Conservation (phyloP, 2,888 invertebrate genomes). For the Theristus sp. region DNA sequence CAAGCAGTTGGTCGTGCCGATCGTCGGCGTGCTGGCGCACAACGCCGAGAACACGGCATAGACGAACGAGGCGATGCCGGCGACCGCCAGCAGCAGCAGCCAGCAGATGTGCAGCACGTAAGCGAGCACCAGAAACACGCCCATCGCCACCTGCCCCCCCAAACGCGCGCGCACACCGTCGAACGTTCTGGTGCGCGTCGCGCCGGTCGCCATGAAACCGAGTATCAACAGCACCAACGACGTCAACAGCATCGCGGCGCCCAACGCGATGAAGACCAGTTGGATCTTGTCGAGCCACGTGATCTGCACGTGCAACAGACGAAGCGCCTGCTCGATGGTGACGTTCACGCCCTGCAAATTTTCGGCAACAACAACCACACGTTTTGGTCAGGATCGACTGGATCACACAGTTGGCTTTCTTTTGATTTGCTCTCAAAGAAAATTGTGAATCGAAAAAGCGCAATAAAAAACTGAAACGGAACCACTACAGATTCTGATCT, state of each 20-base stretch:
- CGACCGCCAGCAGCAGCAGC: slow-evolving; percentile 40
- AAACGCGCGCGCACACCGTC: slow-evolving; percentile 65
- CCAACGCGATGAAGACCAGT: slow-evolving; percentile 44
- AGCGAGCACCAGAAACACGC: slow-evolving; percentile 59
- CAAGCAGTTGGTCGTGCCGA: slow-evolving; percentile 13
- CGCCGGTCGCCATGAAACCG: slow-evolving; percentile 78
- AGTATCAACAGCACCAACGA: slow-evolving; percentile 76
- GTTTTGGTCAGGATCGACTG: no score
- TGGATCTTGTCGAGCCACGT: slow-evolving; percentile 5
- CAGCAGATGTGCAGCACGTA: slow-evolving; percentile 64
- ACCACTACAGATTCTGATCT: no score
- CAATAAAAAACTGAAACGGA: no score
- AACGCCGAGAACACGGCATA: slow-evolving; percentile 73
- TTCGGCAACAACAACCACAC: no score
- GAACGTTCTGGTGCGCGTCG: slow-evolving; percentile 74
- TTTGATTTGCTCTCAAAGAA: no score
- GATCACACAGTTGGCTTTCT: no score
- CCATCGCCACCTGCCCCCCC: slow-evolving; percentile 58
- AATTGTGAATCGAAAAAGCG: no score
- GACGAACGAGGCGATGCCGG: slow-evolving; percentile 44
- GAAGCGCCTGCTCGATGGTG: background rate
- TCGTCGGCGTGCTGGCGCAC: slow-evolving; percentile 37
- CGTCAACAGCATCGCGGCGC: slow-evolving; percentile 71
- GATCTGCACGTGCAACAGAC: background rate
- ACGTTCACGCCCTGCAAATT: slow-evolving; percentile 14